Conservation (phyloP, 37 sponge, comb jelly and placozoan species). For the Geodia barretti region DNA sequence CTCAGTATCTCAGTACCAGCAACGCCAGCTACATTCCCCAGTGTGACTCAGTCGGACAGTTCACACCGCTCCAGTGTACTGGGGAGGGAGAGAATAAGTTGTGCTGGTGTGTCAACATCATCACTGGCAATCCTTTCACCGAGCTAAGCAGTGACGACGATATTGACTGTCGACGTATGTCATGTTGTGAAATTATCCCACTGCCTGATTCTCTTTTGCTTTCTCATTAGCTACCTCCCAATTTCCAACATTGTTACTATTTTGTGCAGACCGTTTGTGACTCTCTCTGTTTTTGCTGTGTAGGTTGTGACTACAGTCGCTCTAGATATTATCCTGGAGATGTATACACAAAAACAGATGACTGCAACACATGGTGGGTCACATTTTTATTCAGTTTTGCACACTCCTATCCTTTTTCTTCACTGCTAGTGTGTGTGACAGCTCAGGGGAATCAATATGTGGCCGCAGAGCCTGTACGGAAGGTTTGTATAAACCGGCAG, state of each 20-base stretch:
- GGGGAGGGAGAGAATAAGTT: background rate
- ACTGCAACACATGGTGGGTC: conserved; percentile 42
- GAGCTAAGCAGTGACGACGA: background rate
- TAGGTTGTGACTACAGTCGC: background rate
- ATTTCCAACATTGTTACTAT: no score
- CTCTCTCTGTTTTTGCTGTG: background rate
- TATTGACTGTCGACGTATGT: background rate
- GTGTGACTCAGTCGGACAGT: background rate
- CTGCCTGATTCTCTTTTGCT: no score
- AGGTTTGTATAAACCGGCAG: no score
- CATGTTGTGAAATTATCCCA: background rate
- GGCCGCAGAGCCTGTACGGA: background rate
- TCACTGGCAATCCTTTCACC: background rate
- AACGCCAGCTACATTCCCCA: background rate
- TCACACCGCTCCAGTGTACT: background rate
- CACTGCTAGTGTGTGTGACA: background rate
- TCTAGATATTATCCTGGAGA: background rate
- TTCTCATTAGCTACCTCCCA: background rate
- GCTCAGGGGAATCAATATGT: background rate
- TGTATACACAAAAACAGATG: conserved; percentile 7
- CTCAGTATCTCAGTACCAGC: background rate
- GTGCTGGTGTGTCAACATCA: background rate
- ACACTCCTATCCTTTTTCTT: no score
- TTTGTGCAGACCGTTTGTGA: no score
- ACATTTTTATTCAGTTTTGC: no score